Evolutionary conservation across 2,113 vertebrate species (phyloP).

Genomic region (Sinosuthora webbiana): DNA sequence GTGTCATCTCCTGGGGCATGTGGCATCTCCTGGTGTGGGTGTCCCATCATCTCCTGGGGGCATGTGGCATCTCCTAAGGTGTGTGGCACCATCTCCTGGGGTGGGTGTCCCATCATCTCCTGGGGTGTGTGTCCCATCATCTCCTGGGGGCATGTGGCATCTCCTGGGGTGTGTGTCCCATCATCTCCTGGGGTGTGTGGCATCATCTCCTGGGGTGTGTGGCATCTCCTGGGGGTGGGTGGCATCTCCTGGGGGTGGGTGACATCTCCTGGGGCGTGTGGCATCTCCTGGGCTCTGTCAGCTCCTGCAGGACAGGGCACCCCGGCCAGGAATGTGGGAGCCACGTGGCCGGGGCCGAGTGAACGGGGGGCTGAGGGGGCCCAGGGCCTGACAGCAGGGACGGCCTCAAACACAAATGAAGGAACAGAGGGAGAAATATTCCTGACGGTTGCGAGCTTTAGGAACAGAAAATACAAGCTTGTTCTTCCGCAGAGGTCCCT

Average conservation of each 20-base stretch:
- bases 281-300: neutral
- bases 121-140: too few relatives aligned
- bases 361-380: neutral
- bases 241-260: too few relatives aligned
- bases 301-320: neutral
- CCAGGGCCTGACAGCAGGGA: neutral
- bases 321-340: neutral
- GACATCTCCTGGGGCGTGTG: too few relatives aligned
- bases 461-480: neutral
- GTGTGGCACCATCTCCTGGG: too few relatives aligned
- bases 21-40: neutral
- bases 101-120: too few relatives aligned
- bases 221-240: too few relatives aligned
- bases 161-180: too few relatives aligned
- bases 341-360: neutral
- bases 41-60: neutral
- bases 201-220: too few relatives aligned
- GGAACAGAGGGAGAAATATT: neutral
- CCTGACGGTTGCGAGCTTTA: neutral
- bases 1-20: neutral
- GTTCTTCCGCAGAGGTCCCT: neutral
- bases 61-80: neutral
- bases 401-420: neutral
- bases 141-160: too few relatives aligned
- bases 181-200: too few relatives aligned